Base-by-base conservation (phyloP, 1,140 invertebrate genomes). In the Drosophila orosa region DNA sequence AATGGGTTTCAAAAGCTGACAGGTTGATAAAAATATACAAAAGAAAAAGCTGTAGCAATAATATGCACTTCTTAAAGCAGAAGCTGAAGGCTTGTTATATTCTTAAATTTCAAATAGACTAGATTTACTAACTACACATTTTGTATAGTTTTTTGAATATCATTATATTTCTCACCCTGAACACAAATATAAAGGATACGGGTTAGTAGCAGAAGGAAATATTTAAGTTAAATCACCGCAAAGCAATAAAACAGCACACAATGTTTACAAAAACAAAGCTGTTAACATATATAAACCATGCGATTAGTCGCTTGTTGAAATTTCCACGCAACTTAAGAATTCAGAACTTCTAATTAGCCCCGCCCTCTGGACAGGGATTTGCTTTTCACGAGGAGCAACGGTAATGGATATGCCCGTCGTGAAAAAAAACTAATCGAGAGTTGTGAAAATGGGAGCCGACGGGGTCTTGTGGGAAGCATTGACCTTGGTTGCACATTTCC, bases 401-500 rank as follows among this genome's bases (percentile, higher is more conserved):
- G 29, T 33, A 47, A 71, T 19, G 39, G 48, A 48, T 25, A 17
- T 39, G 17, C 7, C n/a, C 45, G 60, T 50, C 10, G 48, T 19
- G 17, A 66, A 35, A 31, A 27, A 27, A 42, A 42, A 42, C 22
- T 44, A 42, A 22, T 52, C 29, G 35, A 65, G 45, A 42, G 35
- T 22, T 42, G 29, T 27, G 45, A 29, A 13, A n/a, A 10, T 45
- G 44, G 8, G 15, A 2, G 35, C 27, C 27, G 31, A 44, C 22
- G 10, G 10, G 56, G 12, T 33, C 10, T 40, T 50, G 63, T 84
- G 80, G 63, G 57, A 83, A 83, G 42, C 22, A 61, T 58, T 86
- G 82, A 86, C 82, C 82, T 85, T 86, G 68, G 40, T 35, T 81
- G 74, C 82, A 86, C 78, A 81, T 85, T 77, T 80, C 37, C 58